Conservation (phyloP, 1,140 invertebrate species). For the Papilio aristodemus region DNA sequence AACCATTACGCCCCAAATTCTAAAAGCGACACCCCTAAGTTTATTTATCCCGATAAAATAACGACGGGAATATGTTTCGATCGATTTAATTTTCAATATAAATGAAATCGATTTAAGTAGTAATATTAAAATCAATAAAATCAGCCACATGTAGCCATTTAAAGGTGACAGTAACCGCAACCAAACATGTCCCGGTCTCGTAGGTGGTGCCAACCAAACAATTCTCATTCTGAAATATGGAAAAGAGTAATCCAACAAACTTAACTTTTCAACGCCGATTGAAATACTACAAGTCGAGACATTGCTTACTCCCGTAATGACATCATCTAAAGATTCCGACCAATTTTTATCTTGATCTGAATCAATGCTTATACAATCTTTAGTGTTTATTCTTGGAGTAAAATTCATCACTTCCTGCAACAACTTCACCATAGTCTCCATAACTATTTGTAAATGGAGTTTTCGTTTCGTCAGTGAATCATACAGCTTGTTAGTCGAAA, state of each 20-base stretch:
- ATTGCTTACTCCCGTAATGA: constrained; percentile 53
- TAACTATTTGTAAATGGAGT: constrained; percentile 55
- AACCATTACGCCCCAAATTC: constrained; percentile 60
- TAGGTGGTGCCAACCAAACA: constrained; percentile 60
- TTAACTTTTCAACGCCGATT: constrained; percentile 52
- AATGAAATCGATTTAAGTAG: constrained; percentile 55
- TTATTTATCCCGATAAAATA: constrained; percentile 57
- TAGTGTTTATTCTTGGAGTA: constrained; percentile 50
- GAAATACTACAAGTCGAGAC: constrained; percentile 62
- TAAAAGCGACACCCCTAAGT: constrained; percentile 50
- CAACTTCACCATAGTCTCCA: constrained; percentile 48
- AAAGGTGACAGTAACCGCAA: constrained; percentile 59
- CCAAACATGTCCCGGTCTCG: constrained; percentile 47
- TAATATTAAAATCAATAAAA: constrained; percentile 51
- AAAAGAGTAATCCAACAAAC: constrained; percentile 54
- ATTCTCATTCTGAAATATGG: constrained; percentile 61
- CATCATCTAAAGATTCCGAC: constrained; percentile 60
- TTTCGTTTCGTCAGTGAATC: constrained; percentile 55
- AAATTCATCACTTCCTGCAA: constrained; percentile 59
- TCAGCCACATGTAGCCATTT: constrained; percentile 62
- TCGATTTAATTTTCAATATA: constrained; percentile 44
- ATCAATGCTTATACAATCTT: constrained; percentile 59
- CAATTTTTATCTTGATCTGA: constrained; percentile 59
- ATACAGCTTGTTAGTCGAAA: constrained; percentile 62
- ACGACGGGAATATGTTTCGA: constrained; percentile 47